Evolutionary conservation across 2,888 invertebrate species (phyloP).

Genomic region (Sialis fuliginosa): DNA sequence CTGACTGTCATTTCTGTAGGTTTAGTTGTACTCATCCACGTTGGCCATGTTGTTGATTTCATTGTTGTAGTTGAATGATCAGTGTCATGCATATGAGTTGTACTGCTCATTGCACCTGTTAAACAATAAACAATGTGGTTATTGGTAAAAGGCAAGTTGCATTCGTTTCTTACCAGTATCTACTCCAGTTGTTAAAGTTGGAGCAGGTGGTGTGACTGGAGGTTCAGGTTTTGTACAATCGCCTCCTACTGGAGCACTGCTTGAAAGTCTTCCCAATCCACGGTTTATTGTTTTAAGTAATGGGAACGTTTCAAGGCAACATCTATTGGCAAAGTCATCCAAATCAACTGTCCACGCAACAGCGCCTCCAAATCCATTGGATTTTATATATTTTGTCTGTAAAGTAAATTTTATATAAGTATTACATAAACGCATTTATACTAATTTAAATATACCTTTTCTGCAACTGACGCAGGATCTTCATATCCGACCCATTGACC

Average conservation of each 20-base stretch:
- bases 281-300: constrained; percentile 59
- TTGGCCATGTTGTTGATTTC: constrained; percentile 11
- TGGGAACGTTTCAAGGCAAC: constrained; percentile 65
- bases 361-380: constrained; percentile 59
- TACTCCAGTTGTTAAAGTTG: constrained; percentile 50
- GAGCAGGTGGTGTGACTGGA: constrained; percentile 58
- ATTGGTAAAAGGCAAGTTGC: not conserved
- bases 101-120: constrained; percentile 17
- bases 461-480: constrained; percentile 54
- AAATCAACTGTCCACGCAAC: constrained; percentile 79
- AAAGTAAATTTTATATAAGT: constrained; percentile 1
- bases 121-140: not conserved
- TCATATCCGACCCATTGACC: constrained; percentile 88
- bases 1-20: constrained; percentile 11
- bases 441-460: constrained; percentile 36
- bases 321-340: constrained; percentile 73
- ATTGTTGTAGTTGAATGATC: constrained; percentile 7
- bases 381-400: constrained; percentile 53
- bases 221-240: constrained; percentile 54
- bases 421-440: constrained; percentile 3
- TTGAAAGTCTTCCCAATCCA: constrained; percentile 43
- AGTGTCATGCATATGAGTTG: constrained; percentile 6
- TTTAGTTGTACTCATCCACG: constrained; percentile 7
- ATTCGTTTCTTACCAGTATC: constrained; percentile 30
- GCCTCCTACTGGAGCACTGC: constrained; percentile 30